Percentiles rank a stretch among this genome's conserved stretches.
phyloP scores from a whole-genome alignment of 2,113 vertebrate species.

The Tylochromis polylepis region DNA sequence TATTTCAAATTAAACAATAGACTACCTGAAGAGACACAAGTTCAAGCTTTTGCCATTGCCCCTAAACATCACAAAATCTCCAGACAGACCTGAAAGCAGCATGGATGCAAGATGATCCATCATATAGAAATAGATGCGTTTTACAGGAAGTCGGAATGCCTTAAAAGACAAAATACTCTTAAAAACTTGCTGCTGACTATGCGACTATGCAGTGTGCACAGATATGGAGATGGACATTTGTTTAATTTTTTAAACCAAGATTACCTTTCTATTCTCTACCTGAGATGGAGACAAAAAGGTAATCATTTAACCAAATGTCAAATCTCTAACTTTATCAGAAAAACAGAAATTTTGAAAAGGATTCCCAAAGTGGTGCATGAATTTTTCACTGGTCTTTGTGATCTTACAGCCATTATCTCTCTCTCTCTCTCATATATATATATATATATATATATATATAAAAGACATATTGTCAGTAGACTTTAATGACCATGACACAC shows the following conservation, averaged over 20 bases:
- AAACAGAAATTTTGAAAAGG: not conserved
- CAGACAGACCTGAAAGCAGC: not conserved
- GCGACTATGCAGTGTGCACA: not conserved
- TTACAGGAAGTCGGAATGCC: not conserved
- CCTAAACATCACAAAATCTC: not conserved
- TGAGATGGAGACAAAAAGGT: not conserved
- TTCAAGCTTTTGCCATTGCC: not conserved
- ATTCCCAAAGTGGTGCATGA: not conserved
- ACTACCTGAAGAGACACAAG: not conserved
- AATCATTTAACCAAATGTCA: not conserved
- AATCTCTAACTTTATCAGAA: not conserved
- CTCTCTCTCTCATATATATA: too few relatives aligned
- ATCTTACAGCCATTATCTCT: too few relatives aligned
- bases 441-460: too few relatives aligned
- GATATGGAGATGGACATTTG: not conserved
- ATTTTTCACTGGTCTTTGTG: not conserved
- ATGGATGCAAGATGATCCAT: not conserved
- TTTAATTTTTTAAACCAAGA: not conserved
- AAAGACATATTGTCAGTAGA: not conserved
- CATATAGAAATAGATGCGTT: not conserved
- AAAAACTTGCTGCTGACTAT: not conserved
- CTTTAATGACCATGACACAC: not conserved
- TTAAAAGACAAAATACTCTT: not conserved
- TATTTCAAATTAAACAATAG: not conserved
- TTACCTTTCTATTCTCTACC: not conserved